Percentiles rank a stretch among this genome's conserved stretches.
These are phyloP conservation scores for Diplogasteroides magnus DNA, from an alignment of 1,140 invertebrate species.

Conservation along the genomic window DNA sequence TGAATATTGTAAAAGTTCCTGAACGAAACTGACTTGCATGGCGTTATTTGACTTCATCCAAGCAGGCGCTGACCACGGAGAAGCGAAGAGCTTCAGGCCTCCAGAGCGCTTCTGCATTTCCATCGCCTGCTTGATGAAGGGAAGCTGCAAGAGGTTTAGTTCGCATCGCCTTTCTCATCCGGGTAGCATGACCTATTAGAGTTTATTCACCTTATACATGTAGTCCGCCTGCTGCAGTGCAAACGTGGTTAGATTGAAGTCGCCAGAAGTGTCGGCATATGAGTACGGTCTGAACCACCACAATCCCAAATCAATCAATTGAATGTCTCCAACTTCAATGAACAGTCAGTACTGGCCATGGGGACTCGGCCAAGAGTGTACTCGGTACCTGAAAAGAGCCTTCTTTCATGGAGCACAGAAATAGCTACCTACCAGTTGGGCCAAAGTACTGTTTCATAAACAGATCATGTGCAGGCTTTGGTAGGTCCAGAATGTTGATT, in stretches of 20 bases:
- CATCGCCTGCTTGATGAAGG: conserved; percentile 64
- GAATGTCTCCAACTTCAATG: conserved; percentile 64
- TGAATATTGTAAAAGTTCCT: too few relatives aligned
- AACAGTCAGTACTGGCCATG: conserved; percentile 78
- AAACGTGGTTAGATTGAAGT: conserved; percentile 17
- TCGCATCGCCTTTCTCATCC: background rate
- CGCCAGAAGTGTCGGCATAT: conserved; percentile 14
- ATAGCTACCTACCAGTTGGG: conserved; percentile 4
- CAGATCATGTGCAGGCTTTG: conserved; percentile 4
- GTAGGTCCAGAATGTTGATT: conserved; percentile 52
- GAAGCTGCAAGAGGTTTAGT: conserved; percentile 57
- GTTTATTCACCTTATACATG: conserved; percentile 5
- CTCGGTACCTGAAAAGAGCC: conserved; percentile 63
- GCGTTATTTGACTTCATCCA: conserved; percentile 86
- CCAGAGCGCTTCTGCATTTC: too few relatives aligned
- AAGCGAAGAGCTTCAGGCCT: conserved; percentile 64
- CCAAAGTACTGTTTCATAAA: conserved; percentile 25
- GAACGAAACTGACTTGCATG: too few relatives aligned
- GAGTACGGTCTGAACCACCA: conserved; percentile 61
- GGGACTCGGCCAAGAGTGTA: conserved; percentile 73
- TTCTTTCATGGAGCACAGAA: too few relatives aligned
- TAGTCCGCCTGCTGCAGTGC: conserved; percentile 14
- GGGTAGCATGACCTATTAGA: background rate
- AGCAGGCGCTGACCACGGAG: conserved; percentile 75
- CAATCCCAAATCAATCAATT: conserved; percentile 63